Conservation (phyloP, 2,888 invertebrate species). For the Craniophora ligustri region DNA sequence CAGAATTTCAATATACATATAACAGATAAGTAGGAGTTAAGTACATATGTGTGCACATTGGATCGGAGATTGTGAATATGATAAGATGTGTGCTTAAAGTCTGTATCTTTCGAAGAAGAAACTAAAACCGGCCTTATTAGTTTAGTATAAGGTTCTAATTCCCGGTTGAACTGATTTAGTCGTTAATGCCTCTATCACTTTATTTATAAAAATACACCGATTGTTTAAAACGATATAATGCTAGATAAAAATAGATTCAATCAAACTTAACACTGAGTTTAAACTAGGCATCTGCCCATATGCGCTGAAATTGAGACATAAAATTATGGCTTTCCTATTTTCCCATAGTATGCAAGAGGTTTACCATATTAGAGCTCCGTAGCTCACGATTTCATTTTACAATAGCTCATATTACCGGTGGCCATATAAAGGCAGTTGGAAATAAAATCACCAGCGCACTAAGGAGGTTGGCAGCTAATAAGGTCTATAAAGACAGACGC, state of each 20-base stretch:
- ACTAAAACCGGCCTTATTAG: too few species aligned
- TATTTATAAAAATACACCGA: too few species aligned
- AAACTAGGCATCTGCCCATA: slow-evolving; percentile 4
- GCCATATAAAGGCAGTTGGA: slow-evolving; percentile 69
- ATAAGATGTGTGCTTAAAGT: too few species aligned
- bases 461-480: slow-evolving; percentile 37
- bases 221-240: neutral
- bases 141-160: too few species aligned
- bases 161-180: too few species aligned
- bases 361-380: slow-evolving; percentile 48
- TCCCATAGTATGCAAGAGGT: slow-evolving; percentile 44
- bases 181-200: too few species aligned
- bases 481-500: slow-evolving; percentile 57
- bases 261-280: slow-evolving; percentile 4
- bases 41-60: too few species aligned
- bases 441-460: slow-evolving; percentile 47
- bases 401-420: slow-evolving; percentile 59
- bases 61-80: too few species aligned
- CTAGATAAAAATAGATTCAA: slow-evolving; percentile 8
- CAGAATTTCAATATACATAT: slow-evolving; percentile 44
- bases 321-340: slow-evolving; percentile 31
- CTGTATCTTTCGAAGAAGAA: too few species aligned
- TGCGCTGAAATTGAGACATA: slow-evolving; percentile 45
- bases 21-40: slow-evolving; percentile 9
- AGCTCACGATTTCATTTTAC: slow-evolving; percentile 64